A percentile compares a stretch with the other conserved stretches of the same genome.
phyloP scores from a whole-genome alignment of 2,797 vertebrate genomes.

The Otolemur crassicaudatus region DNA sequence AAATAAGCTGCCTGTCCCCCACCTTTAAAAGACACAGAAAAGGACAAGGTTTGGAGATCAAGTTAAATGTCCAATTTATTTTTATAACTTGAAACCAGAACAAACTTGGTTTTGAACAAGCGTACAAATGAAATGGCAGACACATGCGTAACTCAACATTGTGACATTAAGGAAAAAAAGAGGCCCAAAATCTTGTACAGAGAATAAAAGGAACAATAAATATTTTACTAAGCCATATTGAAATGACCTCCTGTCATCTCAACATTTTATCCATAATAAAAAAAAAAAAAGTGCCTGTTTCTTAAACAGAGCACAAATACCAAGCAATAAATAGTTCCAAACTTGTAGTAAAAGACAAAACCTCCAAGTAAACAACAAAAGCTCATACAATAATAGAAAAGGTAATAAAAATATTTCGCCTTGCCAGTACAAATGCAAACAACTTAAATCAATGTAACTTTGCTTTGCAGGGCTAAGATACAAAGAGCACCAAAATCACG shows the following conservation, averaged over 20 bases:
- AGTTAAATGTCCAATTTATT: conserved; percentile 94
- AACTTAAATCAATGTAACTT: conserved; percentile 89
- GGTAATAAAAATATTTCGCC: conserved; percentile 93
- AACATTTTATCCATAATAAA: conserved; percentile 92
- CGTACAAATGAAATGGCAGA: conserved; percentile 93
- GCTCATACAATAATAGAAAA: conserved; percentile 93
- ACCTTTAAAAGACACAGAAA: conserved; percentile 85
- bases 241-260: conserved; percentile 92
- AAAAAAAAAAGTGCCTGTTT: conserved; percentile 88
- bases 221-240: conserved; percentile 92
- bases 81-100: conserved; percentile 93
- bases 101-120: conserved; percentile 92
- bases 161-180: conserved; percentile 90
- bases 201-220: conserved; percentile 93
- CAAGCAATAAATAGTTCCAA: conserved; percentile 94
- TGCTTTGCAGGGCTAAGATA: conserved; percentile 90
- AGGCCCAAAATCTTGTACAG: conserved; percentile 92
- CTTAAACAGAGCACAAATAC: conserved; percentile 91
- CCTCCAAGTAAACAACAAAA: conserved; percentile 92
- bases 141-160: conserved; percentile 93
- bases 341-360: conserved; percentile 93
- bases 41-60: conserved; percentile 91
- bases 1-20: conserved; percentile 62
- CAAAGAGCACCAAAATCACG: conserved; percentile 91
- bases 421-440: conserved; percentile 92